phyloP scores from a whole-genome alignment of 2,113 vertebrate genomes.

The Dendrocopos noguchii region DNA sequence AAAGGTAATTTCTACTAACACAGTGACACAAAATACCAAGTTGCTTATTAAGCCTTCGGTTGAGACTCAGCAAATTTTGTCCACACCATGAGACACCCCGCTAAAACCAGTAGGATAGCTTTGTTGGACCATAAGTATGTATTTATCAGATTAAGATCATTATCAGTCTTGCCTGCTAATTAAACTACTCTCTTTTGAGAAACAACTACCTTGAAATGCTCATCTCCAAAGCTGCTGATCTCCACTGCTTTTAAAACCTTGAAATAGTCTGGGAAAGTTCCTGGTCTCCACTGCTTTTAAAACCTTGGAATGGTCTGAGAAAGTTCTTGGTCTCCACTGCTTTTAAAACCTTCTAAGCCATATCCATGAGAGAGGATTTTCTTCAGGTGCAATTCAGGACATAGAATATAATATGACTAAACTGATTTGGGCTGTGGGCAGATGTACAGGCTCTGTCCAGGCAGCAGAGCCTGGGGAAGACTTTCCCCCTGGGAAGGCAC shows the following conservation, averaged over 20 bases:
- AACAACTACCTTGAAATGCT: too few relatives aligned
- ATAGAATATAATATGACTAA: not conserved
- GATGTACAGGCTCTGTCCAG: not conserved
- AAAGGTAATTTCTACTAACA: not conserved
- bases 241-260: not conserved
- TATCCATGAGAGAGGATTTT: not conserved
- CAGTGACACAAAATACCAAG: fast-evolving
- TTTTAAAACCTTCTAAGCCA: not conserved
- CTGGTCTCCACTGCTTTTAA: not conserved
- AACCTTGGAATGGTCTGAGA: not conserved
- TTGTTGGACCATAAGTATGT: fast-evolving
- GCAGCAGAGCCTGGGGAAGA: not conserved
- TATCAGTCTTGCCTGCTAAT: not conserved
- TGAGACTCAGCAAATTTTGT: not conserved
- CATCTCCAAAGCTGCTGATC: not conserved
- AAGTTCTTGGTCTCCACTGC: not conserved
- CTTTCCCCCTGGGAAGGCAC: too few relatives aligned
- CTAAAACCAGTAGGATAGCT: not conserved
- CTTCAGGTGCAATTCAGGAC: not conserved
- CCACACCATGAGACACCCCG: not conserved
- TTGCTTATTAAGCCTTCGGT: not conserved
- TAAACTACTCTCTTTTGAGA: not conserved
- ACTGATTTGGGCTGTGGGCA: not conserved
- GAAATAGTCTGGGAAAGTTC: not conserved
- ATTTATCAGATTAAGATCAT: not conserved